Evolutionary conservation across 1,140 invertebrate species (phyloP), one percentile per base, ranked within the genome.

Genomic region (Oscheius sp.): DNA sequence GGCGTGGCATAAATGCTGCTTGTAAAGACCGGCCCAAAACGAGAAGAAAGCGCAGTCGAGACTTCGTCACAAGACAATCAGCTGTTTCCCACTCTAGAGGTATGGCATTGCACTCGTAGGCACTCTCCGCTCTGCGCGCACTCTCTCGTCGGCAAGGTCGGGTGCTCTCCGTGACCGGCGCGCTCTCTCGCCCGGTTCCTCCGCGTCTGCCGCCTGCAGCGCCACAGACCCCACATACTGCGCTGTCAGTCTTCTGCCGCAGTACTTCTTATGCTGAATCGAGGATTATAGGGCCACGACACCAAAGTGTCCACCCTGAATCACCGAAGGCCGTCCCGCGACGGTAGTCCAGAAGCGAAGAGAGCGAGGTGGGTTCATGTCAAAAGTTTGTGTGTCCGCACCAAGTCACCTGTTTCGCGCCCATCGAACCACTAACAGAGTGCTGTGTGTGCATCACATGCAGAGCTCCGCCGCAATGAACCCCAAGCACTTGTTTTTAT

Each of bases 261-360:
- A 55, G 49, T 55, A 55, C 49, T 13, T 55, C 49, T 55, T 55
- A 55, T 55, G 49, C 49, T 55, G 49, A 55, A 55, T 55, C 4
- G 23, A 55, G 23, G 49, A 55, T 55, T 55, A 55, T 55, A 55
- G 49, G 49, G 49, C 49, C 49, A 55, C 15, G 49, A 55, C 49
- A 55, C 49, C 49, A 55, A 55, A 55, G 49, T 55, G 49, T 55
- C 49, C 15, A 55, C 49, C 49, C 49, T 55, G 49, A 55, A 55
- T 20, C 49, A 55, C 23, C 49, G 49, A 55, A 26, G 15, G 23
- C 49, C 49, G 49, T 55, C 49, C 15, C 49, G 15, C 23, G 49
- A 55, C 49, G 49, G 49, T 55, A 55, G 49, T 55, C 49, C 49
- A 20, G 49, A 55, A 55, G 49, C 49, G 49, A 55, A 55, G 49